Base-by-base conservation (phyloP, 2,113 vertebrate species). In the Gulo gulo region DNA sequence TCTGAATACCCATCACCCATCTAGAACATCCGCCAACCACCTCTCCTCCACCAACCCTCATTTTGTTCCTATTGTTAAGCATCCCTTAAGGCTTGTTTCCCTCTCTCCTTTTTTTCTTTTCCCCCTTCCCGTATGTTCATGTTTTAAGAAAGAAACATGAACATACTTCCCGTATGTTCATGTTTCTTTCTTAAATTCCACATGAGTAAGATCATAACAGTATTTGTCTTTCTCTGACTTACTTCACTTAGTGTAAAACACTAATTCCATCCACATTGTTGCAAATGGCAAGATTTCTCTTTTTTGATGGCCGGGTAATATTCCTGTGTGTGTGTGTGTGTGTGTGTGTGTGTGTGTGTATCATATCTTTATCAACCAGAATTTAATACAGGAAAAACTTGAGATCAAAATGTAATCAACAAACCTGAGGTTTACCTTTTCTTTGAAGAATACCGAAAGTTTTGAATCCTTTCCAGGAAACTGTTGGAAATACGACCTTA, bases 351-450 rank as follows among this genome's bases (percentile, higher is more conserved):
- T 20, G 34, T 69, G 67, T 69, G 7, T 69, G 34, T 21, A 36
- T 18, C 34, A 69, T 36, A 69, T 69, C 67, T 36, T 69, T 69
- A 69, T 69, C 34, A 69, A 69, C 34, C 34, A 36, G 61, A 96
- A 57, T 91, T 97, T 52, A 84, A 47, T 93, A 50, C 63, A 69
- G 6, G 45, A 55, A 91, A 50, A 92, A n/a, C 84, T 96, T 92
- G 39, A 94, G 23, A 80, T 97, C 97, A 88, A 55, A 84, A 81
- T 85, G 21, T 78, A 82, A 93, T 97, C 57, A 61, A 57, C 52
- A 98, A n/a, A 61, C 10, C 93, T 93, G 24, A 85, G 93, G 88
- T 97, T 97, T 31, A 90, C n/a, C 23, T 82, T 47, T 92, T 93
- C 52, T 65, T 76, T 71, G 47, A 76, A 6, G 88, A 95, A 97